phyloP scores from a whole-genome alignment of 2,888 invertebrate species.

The Lepidocyrtinus sp. region DNA sequence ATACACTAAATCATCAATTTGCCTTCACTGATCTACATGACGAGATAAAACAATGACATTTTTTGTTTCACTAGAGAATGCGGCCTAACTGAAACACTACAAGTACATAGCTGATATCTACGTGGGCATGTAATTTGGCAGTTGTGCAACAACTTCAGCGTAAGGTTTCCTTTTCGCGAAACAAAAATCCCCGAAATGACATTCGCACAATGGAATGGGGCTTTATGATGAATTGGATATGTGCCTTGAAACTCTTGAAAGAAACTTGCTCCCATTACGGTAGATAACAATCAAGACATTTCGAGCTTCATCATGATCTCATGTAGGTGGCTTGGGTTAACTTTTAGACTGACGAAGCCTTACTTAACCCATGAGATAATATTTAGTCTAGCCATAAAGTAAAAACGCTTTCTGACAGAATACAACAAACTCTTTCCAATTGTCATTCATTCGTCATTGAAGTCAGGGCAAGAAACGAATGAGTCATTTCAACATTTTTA shows the following conservation, averaged over 20 bases:
- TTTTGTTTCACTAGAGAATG: conserved; percentile 1
- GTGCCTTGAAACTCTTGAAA: conserved; percentile 5
- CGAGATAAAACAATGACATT: conserved; percentile 1
- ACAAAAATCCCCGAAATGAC: background rate
- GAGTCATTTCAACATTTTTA: conserved; percentile 17
- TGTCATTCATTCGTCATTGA: conserved; percentile 41
- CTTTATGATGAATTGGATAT: conserved; percentile 12
- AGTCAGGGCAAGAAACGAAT: background rate
- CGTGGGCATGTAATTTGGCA: conserved; percentile 41
- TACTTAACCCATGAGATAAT: no score
- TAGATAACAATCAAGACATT: conserved; percentile 1
- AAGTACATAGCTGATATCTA: no score
- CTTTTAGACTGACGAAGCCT: no score
- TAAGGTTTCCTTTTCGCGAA: background rate
- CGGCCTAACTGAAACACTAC: no score
- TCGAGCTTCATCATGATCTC: background rate
- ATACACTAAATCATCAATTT: conserved; percentile 2
- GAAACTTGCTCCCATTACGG: background rate
- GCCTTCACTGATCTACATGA: background rate
- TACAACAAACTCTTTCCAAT: conserved; percentile 19
- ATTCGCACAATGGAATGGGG: background rate
- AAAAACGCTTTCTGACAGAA: no score
- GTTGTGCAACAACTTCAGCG: conserved; percentile 38
- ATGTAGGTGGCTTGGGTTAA: conserved; percentile 2
- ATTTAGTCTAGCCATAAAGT: no score